These are phyloP conservation scores for Trachelipus rathkii DNA, from an alignment of 1,140 invertebrate species.

Conservation along the genomic window DNA sequence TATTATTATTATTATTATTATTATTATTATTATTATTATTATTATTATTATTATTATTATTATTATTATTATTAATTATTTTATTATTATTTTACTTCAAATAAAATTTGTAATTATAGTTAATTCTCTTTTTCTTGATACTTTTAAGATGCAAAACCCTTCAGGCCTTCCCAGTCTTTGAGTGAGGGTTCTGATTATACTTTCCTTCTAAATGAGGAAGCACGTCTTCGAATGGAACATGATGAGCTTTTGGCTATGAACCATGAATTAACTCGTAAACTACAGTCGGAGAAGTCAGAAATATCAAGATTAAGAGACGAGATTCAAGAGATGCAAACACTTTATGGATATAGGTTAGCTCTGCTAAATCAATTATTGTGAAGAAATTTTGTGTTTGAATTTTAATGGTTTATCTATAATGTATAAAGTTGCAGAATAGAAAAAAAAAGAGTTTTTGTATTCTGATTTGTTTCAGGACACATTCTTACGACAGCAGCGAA, in stretches of 20 bases:
- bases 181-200: neutral
- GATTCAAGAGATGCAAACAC: conserved; percentile 47
- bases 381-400: neutral
- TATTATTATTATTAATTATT: no score
- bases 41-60: no score
- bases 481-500: conserved; percentile 31
- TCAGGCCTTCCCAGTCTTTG: neutral
- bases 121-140: no score
- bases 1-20: no score
- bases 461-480: conserved; percentile 19
- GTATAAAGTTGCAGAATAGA: no score
- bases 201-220: conserved; percentile 32
- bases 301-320: conserved; percentile 44
- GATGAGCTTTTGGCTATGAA: conserved; percentile 45
- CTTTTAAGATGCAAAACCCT: no score
- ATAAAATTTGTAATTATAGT: no score
- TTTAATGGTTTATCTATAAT: neutral
- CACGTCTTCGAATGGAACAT: conserved; percentile 37
- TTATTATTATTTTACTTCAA: no score
- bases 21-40: no score
- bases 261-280: conserved; percentile 44
- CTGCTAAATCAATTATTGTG: neutral
- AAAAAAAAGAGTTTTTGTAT: neutral
- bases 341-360: conserved; percentile 46
- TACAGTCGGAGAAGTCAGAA: conserved; percentile 42